Evolutionary conservation across 2,888 invertebrate species (phyloP), one percentile per base, ranked within the genome.

Genomic region (Pachymerium ferrugineum): DNA sequence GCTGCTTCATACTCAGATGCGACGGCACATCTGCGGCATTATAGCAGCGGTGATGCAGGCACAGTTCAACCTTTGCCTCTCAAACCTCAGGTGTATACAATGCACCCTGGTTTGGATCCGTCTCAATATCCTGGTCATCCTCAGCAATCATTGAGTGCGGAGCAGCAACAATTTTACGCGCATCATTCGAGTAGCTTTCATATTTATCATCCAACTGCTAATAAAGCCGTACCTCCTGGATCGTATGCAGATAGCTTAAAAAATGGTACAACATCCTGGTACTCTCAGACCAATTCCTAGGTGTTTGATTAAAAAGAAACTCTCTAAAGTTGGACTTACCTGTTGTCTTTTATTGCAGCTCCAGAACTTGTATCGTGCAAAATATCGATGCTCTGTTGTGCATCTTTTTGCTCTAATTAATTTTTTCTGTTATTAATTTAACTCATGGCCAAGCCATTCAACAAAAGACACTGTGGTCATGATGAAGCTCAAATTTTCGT

Each of bases 31-130:
- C 25, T 74, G 16, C 42, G 74, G 6, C 74, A 74, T 19, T 74
- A 74, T 28, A 54, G 72, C n/a, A 19, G 28, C 16, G n/a, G 54
- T 38, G 72, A 25, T 1, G 72, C 19, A 16, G 38, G 30, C 22
- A 87, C 86, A 5, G 85, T 88, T 14, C 87, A 88, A 78, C 87
- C 90, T 29, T 83, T 94, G 79, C 94, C 94, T 25, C 85, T 94
- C 74, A 94, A 94, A 82, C 94, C 94, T 29, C 94, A 94, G 82
- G 93, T 94, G 70, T 94, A 94, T 82, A 90, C 92, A 6, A 89
- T 89, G 31, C 84, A 86, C 31, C 72, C 75, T 28, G 74, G 70
- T 19, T 31, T 75, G 47, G 75, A 74, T 25, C 70, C 74, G 33
- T 12, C 54, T 16, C 75, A 72, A 33, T 74, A 76, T 72, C 33